These are phyloP conservation scores for Trematomus bernacchii DNA, from an alignment of 2,797 vertebrate genomes.

Conservation along the genomic window DNA sequence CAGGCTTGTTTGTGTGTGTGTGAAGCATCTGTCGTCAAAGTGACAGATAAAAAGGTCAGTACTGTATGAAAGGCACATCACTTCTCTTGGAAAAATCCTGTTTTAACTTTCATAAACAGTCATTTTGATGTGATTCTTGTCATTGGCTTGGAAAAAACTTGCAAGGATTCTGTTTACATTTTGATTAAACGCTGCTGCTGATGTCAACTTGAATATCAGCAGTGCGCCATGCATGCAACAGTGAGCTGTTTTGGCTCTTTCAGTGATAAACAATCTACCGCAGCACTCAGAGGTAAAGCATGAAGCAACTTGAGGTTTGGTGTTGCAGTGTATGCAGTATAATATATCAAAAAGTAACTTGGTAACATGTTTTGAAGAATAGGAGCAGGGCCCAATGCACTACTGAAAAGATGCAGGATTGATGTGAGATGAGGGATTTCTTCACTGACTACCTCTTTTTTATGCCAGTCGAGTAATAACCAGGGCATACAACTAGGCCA, in stretches of 20 bases:
- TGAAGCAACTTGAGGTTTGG: constrained; percentile 15
- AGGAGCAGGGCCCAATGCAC: constrained; percentile 6
- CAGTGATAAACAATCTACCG: constrained; percentile 13
- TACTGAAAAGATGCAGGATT: constrained; percentile 22
- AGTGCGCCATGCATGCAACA: constrained; percentile 13
- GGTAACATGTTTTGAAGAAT: constrained; percentile 29
- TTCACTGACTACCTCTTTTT: constrained; percentile 11
- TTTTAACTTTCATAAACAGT: constrained; percentile 38
- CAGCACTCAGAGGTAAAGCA: constrained; percentile 24
- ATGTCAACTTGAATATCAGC: constrained; percentile 13
- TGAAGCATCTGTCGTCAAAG: constrained; percentile 58
- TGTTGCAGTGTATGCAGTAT: constrained; percentile 9
- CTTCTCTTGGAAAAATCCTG: constrained; percentile 1
- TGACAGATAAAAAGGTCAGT: constrained; percentile 67
- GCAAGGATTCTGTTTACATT: constrained; percentile 7
- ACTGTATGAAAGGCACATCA: constrained; percentile 39
- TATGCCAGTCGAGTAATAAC: constrained; percentile 27
- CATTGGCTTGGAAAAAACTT: constrained; percentile 18
- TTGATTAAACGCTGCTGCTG: constrained; percentile 8
- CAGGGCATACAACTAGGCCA: constrained; percentile 22
- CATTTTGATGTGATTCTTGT: constrained; percentile 21
- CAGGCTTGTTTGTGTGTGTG: constrained; percentile 35
- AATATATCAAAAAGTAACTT: constrained; percentile 23
- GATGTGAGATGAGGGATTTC: constrained; percentile 15
- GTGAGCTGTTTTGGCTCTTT: constrained; percentile 7